Evolutionary conservation across 2,888 invertebrate genomes (phyloP).

Genomic region (Stenodera caucasica): DNA sequence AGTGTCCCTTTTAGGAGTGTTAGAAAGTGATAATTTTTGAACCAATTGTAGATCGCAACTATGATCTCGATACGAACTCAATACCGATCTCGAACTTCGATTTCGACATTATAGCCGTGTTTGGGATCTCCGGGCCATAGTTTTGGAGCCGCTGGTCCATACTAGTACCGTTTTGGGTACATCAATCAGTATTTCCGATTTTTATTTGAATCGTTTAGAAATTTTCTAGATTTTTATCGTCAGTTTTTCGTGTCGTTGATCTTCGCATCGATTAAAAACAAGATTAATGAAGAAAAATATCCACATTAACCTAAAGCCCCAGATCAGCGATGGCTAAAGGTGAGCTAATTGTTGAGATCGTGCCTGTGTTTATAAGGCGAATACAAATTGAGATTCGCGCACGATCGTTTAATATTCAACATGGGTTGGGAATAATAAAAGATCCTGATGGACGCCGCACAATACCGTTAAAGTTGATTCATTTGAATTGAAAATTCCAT

Average conservation of each 20-base stretch:
- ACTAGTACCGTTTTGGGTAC: too few relatives aligned
- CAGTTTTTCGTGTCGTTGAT: not conserved
- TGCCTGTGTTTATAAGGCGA: slow-evolving; percentile 8
- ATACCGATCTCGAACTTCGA: too few relatives aligned
- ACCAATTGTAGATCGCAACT: too few relatives aligned
- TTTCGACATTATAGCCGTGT: too few relatives aligned
- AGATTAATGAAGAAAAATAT: not conserved
- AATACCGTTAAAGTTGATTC: slow-evolving; percentile 8
- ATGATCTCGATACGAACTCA: too few relatives aligned
- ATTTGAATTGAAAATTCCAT: not conserved
- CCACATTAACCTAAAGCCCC: slow-evolving; percentile 10
- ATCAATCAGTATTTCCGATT: not conserved
- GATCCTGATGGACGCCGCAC: not conserved
- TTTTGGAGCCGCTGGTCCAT: too few relatives aligned
- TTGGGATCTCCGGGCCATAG: too few relatives aligned
- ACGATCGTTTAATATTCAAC: slow-evolving; percentile 8
- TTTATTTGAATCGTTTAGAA: not conserved
- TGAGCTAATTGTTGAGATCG: slow-evolving; percentile 13
- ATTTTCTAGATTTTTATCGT: not conserved
- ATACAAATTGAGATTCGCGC: slow-evolving; percentile 14
- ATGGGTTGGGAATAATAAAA: slow-evolving; percentile 6
- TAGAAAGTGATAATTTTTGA: too few relatives aligned
- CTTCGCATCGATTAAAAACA: not conserved
- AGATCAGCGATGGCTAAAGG: slow-evolving; percentile 5
- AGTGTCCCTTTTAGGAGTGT: too few relatives aligned